These are phyloP conservation scores for Cecidostiba fungosa DNA, from an alignment of 2,888 invertebrate genomes.

Conservation along the genomic window DNA sequence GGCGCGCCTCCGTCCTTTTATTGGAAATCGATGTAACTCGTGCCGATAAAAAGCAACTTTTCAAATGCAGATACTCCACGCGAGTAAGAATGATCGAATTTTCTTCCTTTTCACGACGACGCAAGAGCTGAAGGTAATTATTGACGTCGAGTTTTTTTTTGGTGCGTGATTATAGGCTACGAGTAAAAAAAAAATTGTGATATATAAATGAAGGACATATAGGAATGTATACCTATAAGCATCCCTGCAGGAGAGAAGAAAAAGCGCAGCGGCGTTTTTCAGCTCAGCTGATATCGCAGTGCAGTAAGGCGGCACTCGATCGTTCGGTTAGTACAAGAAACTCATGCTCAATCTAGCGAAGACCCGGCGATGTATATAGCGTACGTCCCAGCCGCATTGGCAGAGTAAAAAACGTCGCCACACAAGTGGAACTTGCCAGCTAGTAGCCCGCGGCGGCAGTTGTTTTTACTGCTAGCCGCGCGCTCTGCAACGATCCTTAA, in stretches of 20 bases:
- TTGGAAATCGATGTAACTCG: conserved; percentile 43
- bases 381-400: not conserved
- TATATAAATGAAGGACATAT: not conserved
- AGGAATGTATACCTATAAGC: not conserved
- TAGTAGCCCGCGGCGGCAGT: conserved; percentile 5
- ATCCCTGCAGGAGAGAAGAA: not conserved
- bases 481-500: not conserved
- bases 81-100: not conserved
- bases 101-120: not conserved
- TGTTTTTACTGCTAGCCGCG: conserved; percentile 29
- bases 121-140: not conserved
- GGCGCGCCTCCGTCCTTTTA: conserved; percentile 7
- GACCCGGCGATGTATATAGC: not conserved
- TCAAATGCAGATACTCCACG: conserved; percentile 26
- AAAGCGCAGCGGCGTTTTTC: not conserved
- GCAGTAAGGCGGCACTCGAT: conserved; percentile 12
- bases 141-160: conserved; percentile 13
- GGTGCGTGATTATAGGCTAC: not conserved
- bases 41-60: conserved; percentile 1
- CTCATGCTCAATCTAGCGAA: conserved; percentile 26
- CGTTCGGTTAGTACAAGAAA: conserved; percentile 9
- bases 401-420: not conserved
- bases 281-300: not conserved
- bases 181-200: not conserved
- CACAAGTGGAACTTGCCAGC: conserved; percentile 14